These are phyloP conservation scores for Nomia melanderi DNA, from an alignment of 1,140 invertebrate genomes.

Conservation along the genomic window DNA sequence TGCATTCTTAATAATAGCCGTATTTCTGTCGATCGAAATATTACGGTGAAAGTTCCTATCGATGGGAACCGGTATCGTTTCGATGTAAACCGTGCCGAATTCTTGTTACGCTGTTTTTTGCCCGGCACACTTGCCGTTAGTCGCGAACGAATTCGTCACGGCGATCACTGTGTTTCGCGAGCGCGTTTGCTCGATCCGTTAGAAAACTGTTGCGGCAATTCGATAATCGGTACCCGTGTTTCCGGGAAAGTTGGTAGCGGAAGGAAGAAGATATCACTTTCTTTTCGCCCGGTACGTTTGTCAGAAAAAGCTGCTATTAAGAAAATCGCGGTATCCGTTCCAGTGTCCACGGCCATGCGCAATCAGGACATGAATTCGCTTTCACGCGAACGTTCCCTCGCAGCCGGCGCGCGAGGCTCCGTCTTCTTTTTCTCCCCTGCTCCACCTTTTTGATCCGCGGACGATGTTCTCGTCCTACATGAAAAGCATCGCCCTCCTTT, in stretches of 20 bases:
- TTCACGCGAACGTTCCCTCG: background rate
- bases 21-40: background rate
- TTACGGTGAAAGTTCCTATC: conserved; percentile 3
- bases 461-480: background rate
- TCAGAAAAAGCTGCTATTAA: conserved; percentile 18
- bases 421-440: background rate
- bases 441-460: background rate
- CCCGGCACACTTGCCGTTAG: background rate
- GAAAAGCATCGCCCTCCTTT: conserved; percentile 17
- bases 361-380: background rate
- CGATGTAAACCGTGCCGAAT: background rate
- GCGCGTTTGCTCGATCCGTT: background rate
- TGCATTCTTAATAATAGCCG: background rate
- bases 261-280: conserved; percentile 19
- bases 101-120: background rate
- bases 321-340: background rate
- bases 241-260: conserved; percentile 26
- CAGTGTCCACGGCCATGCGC: background rate
- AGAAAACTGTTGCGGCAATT: background rate
- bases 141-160: background rate
- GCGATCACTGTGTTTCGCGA: background rate
- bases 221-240: conserved; percentile 6
- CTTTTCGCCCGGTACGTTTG: background rate
- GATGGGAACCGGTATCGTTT: too few relatives aligned
- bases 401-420: too few relatives aligned